Base-by-base conservation (phyloP, 2,888 invertebrate genomes). In the Phaedon cochleariae region DNA sequence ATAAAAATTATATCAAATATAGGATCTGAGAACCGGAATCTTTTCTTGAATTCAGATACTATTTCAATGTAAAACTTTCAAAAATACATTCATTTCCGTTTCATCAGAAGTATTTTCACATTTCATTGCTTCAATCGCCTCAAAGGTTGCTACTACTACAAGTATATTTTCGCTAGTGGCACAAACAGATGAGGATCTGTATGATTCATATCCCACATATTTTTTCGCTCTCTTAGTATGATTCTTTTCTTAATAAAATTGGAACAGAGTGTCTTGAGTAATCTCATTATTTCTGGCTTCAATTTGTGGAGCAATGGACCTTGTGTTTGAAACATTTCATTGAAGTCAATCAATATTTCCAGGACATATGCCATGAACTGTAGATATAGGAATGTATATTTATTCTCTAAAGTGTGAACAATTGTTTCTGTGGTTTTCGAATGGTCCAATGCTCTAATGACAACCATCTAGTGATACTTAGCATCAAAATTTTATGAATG, bases 1-100 rank as follows among this genome's bases (percentile, higher is more conserved):
- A 37, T 55, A 3, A 6, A 31, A 37, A 55, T 31, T 17, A 55
- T 7, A 55, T 55, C 55, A n/a, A 31, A 55, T 10, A 55, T 15
- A n/a, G 18, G 5, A 26, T 53, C 53, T 9, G 15, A 7, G 29
- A 54, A 54, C 15, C 18, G 10, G 29, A 54, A 54, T 31, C 54
- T 54, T 22, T 54, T 31, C 29, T n/a, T n/a, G n/a, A n/a, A n/a
- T n/a, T n/a, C n/a, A n/a, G 29, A 26, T 18, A 31, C 3, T 3
- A 53, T 5, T 12, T 53, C 53, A n/a, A n/a, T 53, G 31, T 53
- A 53, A 12, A 53, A 53, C 15, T 18, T 53, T 53, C 29, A 53
- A 26, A 26, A 53, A 21, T 31, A 53, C 15, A 29, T 53, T 5
- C 22, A 51, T 20, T 51, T 53, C 29, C 2, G 22, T 31, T 17